Conservation (phyloP, 2,888 invertebrate genomes). For the Pterobdella sp. region DNA sequence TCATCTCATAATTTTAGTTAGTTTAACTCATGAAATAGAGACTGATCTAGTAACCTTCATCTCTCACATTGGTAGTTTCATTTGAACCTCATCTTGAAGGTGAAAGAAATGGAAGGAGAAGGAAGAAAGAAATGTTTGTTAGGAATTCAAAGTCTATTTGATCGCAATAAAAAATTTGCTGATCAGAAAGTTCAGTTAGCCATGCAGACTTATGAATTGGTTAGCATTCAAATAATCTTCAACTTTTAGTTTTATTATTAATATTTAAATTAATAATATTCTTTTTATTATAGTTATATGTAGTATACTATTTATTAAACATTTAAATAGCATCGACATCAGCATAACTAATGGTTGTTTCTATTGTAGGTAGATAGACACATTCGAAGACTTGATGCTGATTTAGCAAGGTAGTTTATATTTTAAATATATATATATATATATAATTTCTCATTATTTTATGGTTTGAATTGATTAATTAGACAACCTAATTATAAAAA, state of each 20-base stretch:
- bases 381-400: conserved; percentile 86
- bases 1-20: no score
- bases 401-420: conserved; percentile 73
- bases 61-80: not conserved
- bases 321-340: not conserved
- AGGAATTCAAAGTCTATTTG: conserved; percentile 72
- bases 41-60: no score
- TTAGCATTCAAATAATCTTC: no score
- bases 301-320: no score
- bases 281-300: no score
- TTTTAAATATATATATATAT: no score
- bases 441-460: no score
- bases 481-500: no score
- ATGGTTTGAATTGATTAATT: no score
- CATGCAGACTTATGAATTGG: conserved; percentile 91
- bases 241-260: not conserved
- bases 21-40: no score
- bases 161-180: conserved; percentile 87
- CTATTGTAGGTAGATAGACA: conserved; percentile 75
- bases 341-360: not conserved
- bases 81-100: conserved; percentile 49
- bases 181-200: conserved; percentile 95
- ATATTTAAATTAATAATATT: not conserved
- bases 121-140: conserved; percentile 74
- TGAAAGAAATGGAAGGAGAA: conserved; percentile 66